These are phyloP conservation scores for Oncorhynchus clarkii DNA, from an alignment of 2,113 vertebrate species.

Conservation along the genomic window DNA sequence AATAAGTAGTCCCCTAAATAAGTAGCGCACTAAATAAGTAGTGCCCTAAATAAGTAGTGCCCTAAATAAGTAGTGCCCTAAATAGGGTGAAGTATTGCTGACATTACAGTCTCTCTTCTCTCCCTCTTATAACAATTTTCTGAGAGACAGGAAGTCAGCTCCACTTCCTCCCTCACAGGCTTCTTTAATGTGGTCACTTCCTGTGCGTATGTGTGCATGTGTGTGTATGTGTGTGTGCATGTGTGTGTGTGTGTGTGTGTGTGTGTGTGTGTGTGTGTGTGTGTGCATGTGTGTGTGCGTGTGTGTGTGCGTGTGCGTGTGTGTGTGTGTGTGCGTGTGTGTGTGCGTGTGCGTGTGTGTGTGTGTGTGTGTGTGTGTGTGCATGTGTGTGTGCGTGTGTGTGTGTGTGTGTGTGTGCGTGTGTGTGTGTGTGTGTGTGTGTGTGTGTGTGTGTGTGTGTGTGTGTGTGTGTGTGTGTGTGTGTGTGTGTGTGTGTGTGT, in stretches of 20 bases:
- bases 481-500: no score
- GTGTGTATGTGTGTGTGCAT: conserved; percentile 45
- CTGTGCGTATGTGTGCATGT: conserved; percentile 33
- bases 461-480: conserved; percentile 47
- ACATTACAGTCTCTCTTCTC: conserved; percentile 37
- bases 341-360: no score
- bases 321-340: no score
- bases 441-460: conserved; percentile 1
- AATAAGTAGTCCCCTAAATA: no score
- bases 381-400: conserved; percentile 35
- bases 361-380: background rate
- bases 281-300: conserved; percentile 46
- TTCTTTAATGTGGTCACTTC: conserved; percentile 81
- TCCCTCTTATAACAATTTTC: conserved; percentile 66
- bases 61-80: no score
- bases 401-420: conserved; percentile 46
- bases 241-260: no score
- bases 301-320: no score
- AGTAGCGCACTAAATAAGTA: no score
- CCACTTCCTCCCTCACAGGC: conserved; percentile 70
- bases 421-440: no score
- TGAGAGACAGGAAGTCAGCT: conserved; percentile 74
- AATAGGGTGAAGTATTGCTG: conserved; percentile 4
- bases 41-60: no score
- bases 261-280: background rate